A percentile compares a stretch with the other conserved stretches of the same genome.
These are phyloP conservation scores for Rhaphigaster nebulosa DNA, from an alignment of 2,888 invertebrate species.

Conservation along the genomic window DNA sequence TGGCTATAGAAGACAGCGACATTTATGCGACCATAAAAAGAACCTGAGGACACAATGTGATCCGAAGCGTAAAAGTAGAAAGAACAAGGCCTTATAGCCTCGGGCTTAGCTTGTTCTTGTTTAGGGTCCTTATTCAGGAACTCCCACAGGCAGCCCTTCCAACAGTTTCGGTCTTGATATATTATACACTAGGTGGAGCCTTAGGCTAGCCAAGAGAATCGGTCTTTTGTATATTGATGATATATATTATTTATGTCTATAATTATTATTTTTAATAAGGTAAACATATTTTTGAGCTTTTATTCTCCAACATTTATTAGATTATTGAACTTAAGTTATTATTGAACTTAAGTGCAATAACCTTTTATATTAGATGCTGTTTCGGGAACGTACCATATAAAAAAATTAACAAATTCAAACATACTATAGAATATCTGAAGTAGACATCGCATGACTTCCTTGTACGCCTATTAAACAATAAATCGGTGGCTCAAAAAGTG, in stretches of 20 bases:
- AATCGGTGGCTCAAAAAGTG: no score
- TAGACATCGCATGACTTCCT: no score
- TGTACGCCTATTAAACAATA: no score
- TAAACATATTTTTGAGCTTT: background rate
- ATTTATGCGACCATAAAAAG: slow-evolving; percentile 12
- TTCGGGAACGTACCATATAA: no score
- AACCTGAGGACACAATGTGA: background rate
- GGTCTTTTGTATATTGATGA: background rate
- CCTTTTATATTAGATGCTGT: no score
- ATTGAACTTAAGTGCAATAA: no score
- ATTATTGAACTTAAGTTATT: no score
- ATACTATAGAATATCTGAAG: no score
- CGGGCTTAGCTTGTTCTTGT: background rate
- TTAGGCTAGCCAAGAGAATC: background rate
- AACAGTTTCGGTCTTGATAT: background rate
- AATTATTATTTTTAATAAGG: background rate
- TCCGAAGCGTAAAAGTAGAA: slow-evolving; percentile 1
- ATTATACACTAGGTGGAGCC: slow-evolving; percentile 10
- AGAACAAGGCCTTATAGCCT: background rate
- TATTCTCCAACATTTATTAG: no score
- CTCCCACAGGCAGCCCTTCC: background rate
- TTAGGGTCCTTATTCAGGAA: background rate
- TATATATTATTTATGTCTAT: background rate
- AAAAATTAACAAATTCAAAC: no score
- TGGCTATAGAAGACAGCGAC: background rate